phyloP scores from a whole-genome alignment of 2,797 vertebrate genomes.

The Pseudocheirus occidentalis region DNA sequence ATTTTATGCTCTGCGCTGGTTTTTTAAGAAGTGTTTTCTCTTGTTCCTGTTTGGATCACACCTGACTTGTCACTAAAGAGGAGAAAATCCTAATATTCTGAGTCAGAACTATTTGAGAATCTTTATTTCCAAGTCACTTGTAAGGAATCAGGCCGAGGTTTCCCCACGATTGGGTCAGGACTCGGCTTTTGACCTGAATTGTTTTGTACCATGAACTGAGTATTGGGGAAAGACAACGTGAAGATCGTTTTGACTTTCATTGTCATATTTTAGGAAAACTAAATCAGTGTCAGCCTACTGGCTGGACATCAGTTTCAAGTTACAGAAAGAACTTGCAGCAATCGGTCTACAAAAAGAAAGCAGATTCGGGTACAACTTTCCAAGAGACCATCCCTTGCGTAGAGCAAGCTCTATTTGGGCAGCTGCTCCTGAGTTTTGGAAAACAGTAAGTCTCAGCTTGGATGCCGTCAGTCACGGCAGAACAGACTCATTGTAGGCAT shows the following conservation, averaged over 20 bases:
- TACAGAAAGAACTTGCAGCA: neutral
- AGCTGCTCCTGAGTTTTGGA: neutral
- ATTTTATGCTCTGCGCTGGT: neutral
- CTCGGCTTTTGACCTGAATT: neutral
- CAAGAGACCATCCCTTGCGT: neutral
- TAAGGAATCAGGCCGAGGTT: neutral
- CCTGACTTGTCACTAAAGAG: neutral
- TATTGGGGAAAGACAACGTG: neutral
- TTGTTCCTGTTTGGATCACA: neutral
- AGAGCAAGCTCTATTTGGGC: too few species aligned
- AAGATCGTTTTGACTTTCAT: neutral
- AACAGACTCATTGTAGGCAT: neutral
- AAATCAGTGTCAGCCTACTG: neutral
- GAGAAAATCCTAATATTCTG: neutral
- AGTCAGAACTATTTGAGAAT: neutral
- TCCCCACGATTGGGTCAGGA: neutral
- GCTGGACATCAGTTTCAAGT: neutral
- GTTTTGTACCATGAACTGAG: neutral
- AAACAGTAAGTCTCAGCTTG: neutral
- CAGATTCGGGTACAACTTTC: neutral
- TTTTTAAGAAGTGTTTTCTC: neutral
- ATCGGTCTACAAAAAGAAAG: neutral
- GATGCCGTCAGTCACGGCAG: neutral
- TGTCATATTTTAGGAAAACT: neutral
- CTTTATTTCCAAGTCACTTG: neutral